Base-by-base conservation (phyloP, 2,888 invertebrate species). In the Asteroscopus sphinx region DNA sequence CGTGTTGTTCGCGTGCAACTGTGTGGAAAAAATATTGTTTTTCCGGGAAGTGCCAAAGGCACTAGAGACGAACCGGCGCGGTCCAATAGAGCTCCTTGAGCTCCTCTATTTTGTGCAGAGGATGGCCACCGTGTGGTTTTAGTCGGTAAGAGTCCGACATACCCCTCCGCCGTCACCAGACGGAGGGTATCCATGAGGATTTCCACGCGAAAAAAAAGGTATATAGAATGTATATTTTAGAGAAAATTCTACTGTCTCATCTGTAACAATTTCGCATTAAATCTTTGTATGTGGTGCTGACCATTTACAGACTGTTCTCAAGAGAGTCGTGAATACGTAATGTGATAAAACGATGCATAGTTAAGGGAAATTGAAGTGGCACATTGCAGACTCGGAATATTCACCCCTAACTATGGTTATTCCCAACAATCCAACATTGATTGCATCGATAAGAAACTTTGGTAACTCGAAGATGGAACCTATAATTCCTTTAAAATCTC, bases 341-440 rank as follows among this genome's bases (percentile, higher is more conserved):
- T 83, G 83, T 81, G 84, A 82, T 86, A 85, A 82, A 87, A 85
- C 86, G 83, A 82, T 85, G 82, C 84, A 82, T 84, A 82, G 81
- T 85, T 83, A 81, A 82, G 77, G 77, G 74, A 77, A 82, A 81
- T 79, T 76, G 76, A 75, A 76, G 79, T 76, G 70, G 77, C 76
- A 72, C 64, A 52, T 67, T 56, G 49, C 46, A 64, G 53, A 60
- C 63, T 63, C 32, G 13, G 63, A 55, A 70, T 59, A 76, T 64
- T 66, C 66, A 57, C 49, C 49, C 51, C 39, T 59, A 57, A 64
- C 51, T 37, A 36, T n/a, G 33, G 56, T 45, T 55, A 47, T 59
- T 59, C 32, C 16, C 51, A 52, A 60, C 60, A 56, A 66, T 73
- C 47, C 39, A 21, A 56, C 73, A 66, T 66, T 73, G 66, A 73